Evolutionary conservation across 2,888 invertebrate genomes (phyloP).

Genomic region (Anagyrus pseudococci): DNA sequence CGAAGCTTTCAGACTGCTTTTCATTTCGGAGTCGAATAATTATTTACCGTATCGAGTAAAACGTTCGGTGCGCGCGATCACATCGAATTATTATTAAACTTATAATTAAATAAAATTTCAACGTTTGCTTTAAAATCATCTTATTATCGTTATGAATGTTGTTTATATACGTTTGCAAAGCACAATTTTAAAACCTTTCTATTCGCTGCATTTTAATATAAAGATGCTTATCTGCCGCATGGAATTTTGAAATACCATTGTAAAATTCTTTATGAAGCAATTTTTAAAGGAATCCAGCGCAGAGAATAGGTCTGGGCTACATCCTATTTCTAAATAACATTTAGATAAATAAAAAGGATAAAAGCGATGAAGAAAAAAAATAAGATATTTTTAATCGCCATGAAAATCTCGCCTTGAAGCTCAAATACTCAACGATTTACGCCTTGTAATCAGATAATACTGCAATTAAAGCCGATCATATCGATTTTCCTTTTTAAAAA

Average conservation of each 20-base stretch:
- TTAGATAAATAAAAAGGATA: neutral
- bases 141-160: no score
- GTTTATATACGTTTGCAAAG: no score
- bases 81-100: no score
- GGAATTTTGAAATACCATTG: neutral
- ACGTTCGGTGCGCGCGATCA: no score
- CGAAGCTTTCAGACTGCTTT: no score
- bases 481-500: neutral
- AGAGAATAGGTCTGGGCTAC: neutral
- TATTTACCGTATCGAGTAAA: no score
- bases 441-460: constrained; percentile 7
- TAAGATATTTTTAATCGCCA: neutral
- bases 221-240: no score
- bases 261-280: neutral
- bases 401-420: constrained; percentile 18
- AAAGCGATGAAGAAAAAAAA: neutral
- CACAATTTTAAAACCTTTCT: no score
- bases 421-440: neutral
- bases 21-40: no score
- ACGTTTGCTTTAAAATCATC: no score
- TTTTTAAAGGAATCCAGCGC: neutral
- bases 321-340: constrained; percentile 2
- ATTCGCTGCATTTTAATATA: no score
- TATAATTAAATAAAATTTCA: no score
- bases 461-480: constrained; percentile 2